Evolutionary conservation across 2,888 invertebrate species (phyloP).

Genomic region (Tachystola acroxantha): DNA sequence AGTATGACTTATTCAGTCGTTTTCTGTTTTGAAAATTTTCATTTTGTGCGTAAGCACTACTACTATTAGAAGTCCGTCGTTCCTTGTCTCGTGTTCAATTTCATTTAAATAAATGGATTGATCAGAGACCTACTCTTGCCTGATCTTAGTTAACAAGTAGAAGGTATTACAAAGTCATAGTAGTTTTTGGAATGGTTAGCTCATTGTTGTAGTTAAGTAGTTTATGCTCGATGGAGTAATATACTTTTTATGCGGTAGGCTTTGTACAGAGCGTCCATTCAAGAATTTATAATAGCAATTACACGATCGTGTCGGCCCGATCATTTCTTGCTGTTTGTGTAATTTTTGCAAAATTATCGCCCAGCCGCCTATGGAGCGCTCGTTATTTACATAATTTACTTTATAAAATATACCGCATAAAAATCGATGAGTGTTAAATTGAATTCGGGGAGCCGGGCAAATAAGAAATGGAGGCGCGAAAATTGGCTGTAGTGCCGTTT

Average conservation of each 20-base stretch:
- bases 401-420: constrained; percentile 52
- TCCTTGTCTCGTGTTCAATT: no score
- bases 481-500: constrained; percentile 65
- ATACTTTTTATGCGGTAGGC: neutral
- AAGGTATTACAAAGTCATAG: no score
- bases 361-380: constrained; percentile 47
- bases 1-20: no score
- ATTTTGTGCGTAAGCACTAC: no score
- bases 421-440: constrained; percentile 73
- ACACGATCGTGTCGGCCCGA: constrained; percentile 42
- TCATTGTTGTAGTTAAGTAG: no score
- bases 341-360: constrained; percentile 56
- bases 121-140: no score
- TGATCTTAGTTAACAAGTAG: no score
- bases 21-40: no score
- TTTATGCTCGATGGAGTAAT: neutral
- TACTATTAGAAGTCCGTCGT: no score
- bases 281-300: constrained; percentile 51
- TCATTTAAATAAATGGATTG: no score
- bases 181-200: no score
- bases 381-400: constrained; percentile 64
- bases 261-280: constrained; percentile 10
- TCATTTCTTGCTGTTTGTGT: constrained; percentile 50
- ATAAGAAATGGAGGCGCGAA: constrained; percentile 70
- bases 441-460: constrained; percentile 69